Base-by-base conservation (phyloP, 2,797 vertebrate genomes). In the Schizopygopsis malacanthus region DNA sequence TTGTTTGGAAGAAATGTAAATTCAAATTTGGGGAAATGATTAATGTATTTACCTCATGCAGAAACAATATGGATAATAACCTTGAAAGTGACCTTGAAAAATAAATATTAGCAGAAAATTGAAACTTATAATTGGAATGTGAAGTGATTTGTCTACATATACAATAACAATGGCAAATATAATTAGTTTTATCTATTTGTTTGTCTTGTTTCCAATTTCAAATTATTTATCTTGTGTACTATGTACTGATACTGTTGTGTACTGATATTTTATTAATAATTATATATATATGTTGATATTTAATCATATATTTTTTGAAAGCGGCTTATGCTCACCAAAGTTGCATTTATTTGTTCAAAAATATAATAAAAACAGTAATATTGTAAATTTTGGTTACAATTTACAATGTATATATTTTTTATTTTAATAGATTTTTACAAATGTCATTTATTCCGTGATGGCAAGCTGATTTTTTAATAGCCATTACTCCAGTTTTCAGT, bases 1-100 rank as follows among this genome's bases (percentile, higher is more conserved):
- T 56, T 87, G 78, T 87, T 85, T 85, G 52, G 47, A 70, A 52
- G 76, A 88, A 56, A 82, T 67, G 73, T 33, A 54, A 79, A 73
- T 82, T 72, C 54, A 81, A 61, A 87, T 87, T 84, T 77, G 25
- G 6, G 33, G 52, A 81, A 87, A 81, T 50, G 67, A 88, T 88
- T 79, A 72, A 78, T 78, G 63, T 45, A 43, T 65, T 65, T 79
- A 75, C 79, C 80, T 82, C 28, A 78, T 54, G 87, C 73, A 22
- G 54, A 50, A 72, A 73, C 56, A 56, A 71, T 69, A 56, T 8
- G 28, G 78, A 85, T 78, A 85, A 71, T 56, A 71, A 6, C 45
- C 33, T 33, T 33, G 33, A 39, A 45, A 79, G 45, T 73, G 69
- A 61, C 56, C 79, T 59, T 78, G 22, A 71, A 77, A 84, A 69